phyloP scores from a whole-genome alignment of 2,797 vertebrate genomes.

The Eulemur mongoz region DNA sequence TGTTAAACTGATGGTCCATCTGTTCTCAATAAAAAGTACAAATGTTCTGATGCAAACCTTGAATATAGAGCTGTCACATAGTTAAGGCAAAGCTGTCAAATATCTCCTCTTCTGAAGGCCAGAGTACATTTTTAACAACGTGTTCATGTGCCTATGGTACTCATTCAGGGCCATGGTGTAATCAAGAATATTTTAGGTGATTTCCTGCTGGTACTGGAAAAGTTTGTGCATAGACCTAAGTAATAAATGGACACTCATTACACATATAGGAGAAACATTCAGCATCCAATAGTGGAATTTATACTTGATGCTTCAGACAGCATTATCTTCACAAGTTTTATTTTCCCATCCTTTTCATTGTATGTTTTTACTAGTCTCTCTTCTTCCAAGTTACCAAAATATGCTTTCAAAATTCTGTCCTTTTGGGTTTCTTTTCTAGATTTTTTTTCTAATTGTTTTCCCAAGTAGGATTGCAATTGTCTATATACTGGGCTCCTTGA shows the following conservation, averaged over 20 bases:
- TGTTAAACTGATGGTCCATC: slow-evolving; percentile 34
- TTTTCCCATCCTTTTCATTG: background rate
- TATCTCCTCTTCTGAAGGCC: slow-evolving; percentile 34
- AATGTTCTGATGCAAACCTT: slow-evolving; percentile 39
- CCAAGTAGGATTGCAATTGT: background rate
- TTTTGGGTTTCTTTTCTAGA: background rate
- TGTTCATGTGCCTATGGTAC: background rate
- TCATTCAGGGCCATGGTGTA: background rate
- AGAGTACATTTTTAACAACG: background rate
- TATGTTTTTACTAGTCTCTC: background rate
- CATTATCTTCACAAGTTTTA: background rate
- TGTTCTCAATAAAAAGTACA: slow-evolving; percentile 53
- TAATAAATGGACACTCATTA: background rate
- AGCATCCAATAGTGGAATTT: background rate
- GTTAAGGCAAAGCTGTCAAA: slow-evolving; percentile 42
- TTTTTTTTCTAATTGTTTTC: background rate
- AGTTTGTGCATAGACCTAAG: background rate
- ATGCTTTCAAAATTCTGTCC: background rate
- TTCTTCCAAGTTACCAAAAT: slow-evolving; percentile 3
- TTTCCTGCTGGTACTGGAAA: background rate
- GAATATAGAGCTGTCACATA: slow-evolving; percentile 44
- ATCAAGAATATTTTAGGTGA: slow-evolving; percentile 5
- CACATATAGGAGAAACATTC: background rate
- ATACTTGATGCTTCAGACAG: background rate
- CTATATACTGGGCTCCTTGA: background rate